These are phyloP conservation scores for Conus canariensis DNA, from an alignment of 2,888 invertebrate species.

Conservation along the genomic window DNA sequence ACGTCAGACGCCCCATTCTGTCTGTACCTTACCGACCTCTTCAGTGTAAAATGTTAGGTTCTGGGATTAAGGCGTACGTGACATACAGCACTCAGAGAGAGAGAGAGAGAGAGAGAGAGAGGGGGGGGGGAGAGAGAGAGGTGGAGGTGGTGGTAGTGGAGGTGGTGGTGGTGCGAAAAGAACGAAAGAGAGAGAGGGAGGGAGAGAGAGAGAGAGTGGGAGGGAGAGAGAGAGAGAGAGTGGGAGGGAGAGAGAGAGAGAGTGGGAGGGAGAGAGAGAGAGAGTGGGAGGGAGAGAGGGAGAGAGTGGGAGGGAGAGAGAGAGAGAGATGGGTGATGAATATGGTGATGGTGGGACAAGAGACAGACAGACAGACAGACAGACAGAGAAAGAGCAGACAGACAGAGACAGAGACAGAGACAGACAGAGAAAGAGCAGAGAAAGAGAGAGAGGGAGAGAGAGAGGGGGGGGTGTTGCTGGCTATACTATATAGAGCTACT, in stretches of 20 bases:
- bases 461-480: background rate
- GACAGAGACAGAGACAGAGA: background rate
- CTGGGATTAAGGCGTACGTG: too few species aligned
- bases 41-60: too few species aligned
- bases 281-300: background rate
- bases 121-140: too few species aligned
- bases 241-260: background rate
- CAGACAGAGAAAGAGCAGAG: background rate
- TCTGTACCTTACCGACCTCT: too few species aligned
- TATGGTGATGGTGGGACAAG: background rate
- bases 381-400: background rate
- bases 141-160: background rate
- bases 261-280: background rate
- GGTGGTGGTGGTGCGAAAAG: background rate
- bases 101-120: too few species aligned
- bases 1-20: too few species aligned
- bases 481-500: too few species aligned
- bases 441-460: background rate
- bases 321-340: background rate
- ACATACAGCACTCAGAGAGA: too few species aligned
- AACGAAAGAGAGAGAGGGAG: background rate
- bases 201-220: background rate
- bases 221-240: background rate
- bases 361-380: background rate
- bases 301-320: background rate